Base-by-base conservation (phyloP, 2,797 vertebrate genomes). In the Syngnathus rostellatus region DNA sequence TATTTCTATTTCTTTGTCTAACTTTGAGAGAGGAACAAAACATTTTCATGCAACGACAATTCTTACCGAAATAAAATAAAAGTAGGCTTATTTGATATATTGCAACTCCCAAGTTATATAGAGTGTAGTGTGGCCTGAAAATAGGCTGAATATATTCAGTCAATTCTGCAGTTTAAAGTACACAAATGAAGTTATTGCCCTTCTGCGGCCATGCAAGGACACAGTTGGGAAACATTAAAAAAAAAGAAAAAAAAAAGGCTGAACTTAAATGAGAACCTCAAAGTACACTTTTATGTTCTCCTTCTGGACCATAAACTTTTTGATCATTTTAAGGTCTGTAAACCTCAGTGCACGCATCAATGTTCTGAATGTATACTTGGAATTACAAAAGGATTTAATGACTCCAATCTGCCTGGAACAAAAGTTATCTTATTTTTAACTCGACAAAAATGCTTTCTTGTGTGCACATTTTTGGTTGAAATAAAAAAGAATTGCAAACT, bases 231-330 rank as follows among this genome's bases (percentile, higher is more conserved):
- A 58, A 54, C 31, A 25, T 38, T 38, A 31, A 58, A 58, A 31
- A 31, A 31, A 38, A 25, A 17, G 14, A 58, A 58, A 31, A 31
- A 31, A 31, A 31, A 62, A 10, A n/a, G 38, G 38, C n/a, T 62
- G 40, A 62, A 41, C 40, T 41, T 41, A 43, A n/a, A 10, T 38
- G 46, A 48, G 6, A 63, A 17, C 38, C 2, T 51, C 60, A 62
- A 43, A 62, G 19, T 43, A 23, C 40, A 21, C 7, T 51, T 64
- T 39, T 53, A n/a, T 64, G 37, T 64, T 64, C 46, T 10, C n/a
- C 31, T 43, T 17, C 21, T 39, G 40, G 21, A 62, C 10, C 38
- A 43, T 62, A 41, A 43, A 40, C 39, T 43, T 62, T 43, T 41
- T 21, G 19, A 62, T 21, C 8, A 21, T 21, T 62, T 62, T 43